Conservation (phyloP, 37 sponge, comb jelly and placozoan genomes). For the Tethya wilhelma region DNA sequence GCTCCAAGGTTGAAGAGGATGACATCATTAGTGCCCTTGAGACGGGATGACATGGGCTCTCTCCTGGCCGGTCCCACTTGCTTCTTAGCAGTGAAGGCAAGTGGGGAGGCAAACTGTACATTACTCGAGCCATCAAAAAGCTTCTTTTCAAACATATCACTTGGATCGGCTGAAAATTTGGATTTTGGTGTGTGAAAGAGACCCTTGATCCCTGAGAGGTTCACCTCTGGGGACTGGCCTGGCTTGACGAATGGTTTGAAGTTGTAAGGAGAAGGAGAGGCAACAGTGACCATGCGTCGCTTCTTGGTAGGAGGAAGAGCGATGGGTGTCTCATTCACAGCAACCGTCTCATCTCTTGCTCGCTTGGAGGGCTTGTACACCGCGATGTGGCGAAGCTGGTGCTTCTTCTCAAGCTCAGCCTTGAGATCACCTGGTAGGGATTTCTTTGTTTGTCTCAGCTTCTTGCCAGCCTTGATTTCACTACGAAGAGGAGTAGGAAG, state of each 20-base stretch:
- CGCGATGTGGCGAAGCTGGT: conserved; percentile 14
- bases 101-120: conserved; percentile 54
- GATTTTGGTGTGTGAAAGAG: conserved; percentile 44
- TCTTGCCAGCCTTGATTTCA: conserved; percentile 31
- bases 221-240: neutral
- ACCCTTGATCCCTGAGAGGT: conserved; percentile 12
- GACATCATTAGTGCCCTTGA: neutral
- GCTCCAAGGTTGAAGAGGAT: neutral
- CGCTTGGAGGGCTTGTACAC: conserved; percentile 22
- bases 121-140: conserved; percentile 10
- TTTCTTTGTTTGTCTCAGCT: conserved; percentile 35
- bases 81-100: conserved; percentile 51
- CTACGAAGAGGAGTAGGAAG: conserved; percentile 65
- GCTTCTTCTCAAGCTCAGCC: conserved; percentile 42
- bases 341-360: conserved; percentile 8
- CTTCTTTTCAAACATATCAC: conserved; percentile 7
- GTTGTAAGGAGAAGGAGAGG: conserved; percentile 23
- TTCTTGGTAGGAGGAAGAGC: conserved; percentile 50
- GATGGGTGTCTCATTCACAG: conserved; percentile 33
- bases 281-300: conserved; percentile 12
- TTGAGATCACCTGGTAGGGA: conserved; percentile 60
- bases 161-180: conserved; percentile 8
- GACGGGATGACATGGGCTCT: neutral
- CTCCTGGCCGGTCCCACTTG: neutral
- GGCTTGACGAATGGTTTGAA: conserved; percentile 22